Percentiles rank a stretch among this genome's conserved stretches.
Evolutionary conservation across 2,113 vertebrate genomes (phyloP).

Genomic region (Acrocephalus arundinaceus): DNA sequence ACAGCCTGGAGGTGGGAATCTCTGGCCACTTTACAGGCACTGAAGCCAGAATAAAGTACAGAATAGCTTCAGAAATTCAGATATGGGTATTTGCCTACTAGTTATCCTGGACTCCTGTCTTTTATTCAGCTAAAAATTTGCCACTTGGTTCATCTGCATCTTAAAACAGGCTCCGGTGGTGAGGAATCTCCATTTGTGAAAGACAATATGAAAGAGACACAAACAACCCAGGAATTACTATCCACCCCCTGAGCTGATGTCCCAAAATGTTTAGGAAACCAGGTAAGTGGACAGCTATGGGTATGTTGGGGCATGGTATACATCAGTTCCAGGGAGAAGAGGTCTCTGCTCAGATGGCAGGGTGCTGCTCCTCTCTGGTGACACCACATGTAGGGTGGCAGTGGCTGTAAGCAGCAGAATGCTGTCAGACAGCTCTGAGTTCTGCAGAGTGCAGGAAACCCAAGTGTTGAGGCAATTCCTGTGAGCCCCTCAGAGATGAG

Average conservation of each 20-base stretch:
- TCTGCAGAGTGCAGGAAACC: background rate
- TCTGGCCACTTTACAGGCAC: background rate
- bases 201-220: background rate
- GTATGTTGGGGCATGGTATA: background rate
- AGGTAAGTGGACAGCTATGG: background rate
- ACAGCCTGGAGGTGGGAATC: background rate
- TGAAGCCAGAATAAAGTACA: background rate
- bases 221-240: background rate
- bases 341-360: background rate
- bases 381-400: background rate
- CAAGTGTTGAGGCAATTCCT: background rate
- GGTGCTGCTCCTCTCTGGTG: background rate
- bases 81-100: background rate
- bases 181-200: background rate
- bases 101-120: background rate
- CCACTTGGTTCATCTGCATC: background rate
- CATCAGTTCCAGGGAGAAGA: background rate
- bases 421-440: background rate
- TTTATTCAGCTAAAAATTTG: background rate
- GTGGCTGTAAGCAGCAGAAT: background rate
- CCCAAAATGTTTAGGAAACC: background rate
- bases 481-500: background rate
- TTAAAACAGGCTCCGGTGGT: background rate
- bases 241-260: background rate
- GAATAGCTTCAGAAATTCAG: background rate